phyloP scores from a whole-genome alignment of 2,113 vertebrate genomes.

The Ailuropoda melanoleuca region DNA sequence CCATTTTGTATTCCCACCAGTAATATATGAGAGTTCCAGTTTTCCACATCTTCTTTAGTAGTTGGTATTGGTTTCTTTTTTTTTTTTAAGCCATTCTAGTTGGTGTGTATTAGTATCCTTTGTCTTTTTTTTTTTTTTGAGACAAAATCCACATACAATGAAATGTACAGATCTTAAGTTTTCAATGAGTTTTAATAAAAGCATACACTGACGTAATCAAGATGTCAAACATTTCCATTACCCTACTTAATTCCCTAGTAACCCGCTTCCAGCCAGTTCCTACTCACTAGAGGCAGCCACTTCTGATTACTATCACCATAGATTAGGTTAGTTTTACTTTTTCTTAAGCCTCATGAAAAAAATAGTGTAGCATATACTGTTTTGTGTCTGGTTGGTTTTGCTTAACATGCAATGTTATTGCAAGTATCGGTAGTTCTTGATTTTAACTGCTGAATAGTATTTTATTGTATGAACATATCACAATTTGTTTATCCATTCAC shows the following conservation, averaged over 20 bases:
- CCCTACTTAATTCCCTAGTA: background rate
- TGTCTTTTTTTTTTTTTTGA: background rate
- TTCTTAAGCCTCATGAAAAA: conserved; percentile 17
- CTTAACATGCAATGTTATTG: background rate
- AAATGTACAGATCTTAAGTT: background rate
- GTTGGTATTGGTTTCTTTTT: background rate
- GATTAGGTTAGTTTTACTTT: background rate
- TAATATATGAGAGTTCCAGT: background rate
- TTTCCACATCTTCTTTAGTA: background rate
- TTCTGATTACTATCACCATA: background rate
- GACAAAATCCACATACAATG: background rate
- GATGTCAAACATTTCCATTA: background rate
- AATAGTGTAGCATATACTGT: background rate
- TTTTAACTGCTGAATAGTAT: conserved; percentile 14
- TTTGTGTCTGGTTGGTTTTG: background rate
- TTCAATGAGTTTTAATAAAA: background rate
- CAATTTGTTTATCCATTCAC: conserved; percentile 18
- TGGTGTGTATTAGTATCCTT: background rate
- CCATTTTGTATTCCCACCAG: background rate
- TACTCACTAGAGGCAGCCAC: background rate
- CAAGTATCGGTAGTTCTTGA: background rate
- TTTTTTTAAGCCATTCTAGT: background rate
- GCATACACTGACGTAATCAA: background rate
- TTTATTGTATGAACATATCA: background rate
- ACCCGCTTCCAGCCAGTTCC: background rate